Evolutionary conservation across 2,888 invertebrate genomes (phyloP), one percentile per base, ranked within the genome.

Genomic region (Cartodere bifasciata): DNA sequence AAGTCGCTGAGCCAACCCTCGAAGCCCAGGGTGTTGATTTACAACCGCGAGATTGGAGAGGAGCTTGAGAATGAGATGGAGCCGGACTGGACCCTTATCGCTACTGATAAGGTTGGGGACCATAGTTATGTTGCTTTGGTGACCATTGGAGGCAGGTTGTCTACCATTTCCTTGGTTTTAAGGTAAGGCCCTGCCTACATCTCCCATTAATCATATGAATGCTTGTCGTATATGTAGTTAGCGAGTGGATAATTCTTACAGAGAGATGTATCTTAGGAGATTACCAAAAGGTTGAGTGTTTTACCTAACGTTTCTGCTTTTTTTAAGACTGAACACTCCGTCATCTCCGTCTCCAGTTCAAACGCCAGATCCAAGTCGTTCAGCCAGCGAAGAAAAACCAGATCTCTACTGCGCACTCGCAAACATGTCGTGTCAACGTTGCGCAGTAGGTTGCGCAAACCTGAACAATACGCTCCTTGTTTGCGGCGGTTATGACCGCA

Each of bases 401-500:
- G 71, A 72, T 47, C 49, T 67, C 21, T 72, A 71, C 50, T 67
- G 67, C 42, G 63, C 67, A 12, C 52, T 68, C 38, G 68, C 73
- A 13, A 65, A 68, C 32, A 77, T 78, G 75, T 67, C 66, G 24
- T 67, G 67, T 28, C 71, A 73, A 24, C 70, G 85, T 40, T 82
- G 84, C 61, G 78, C 83, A 29, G 72, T 75, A 32, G 87, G 86
- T 32, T 72, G 79, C 36, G 80, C 75, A 22, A 73, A 74, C 50
- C 61, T 81, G 34, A 68, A 72, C 42, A 74, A 74, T 25, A 72
- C 72, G 28, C 67, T 88, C 26, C 61, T 87, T 41, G 84, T 81
- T 35, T 82, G 83, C 62, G 87, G 79, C 48, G 81, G 82, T 5
- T 87, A 88, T 62, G 85, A 87, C 62, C 69, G 87, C 41, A 80